Base-by-base conservation (phyloP, 2,113 vertebrate species). In the Pseudorasbora parva region DNA sequence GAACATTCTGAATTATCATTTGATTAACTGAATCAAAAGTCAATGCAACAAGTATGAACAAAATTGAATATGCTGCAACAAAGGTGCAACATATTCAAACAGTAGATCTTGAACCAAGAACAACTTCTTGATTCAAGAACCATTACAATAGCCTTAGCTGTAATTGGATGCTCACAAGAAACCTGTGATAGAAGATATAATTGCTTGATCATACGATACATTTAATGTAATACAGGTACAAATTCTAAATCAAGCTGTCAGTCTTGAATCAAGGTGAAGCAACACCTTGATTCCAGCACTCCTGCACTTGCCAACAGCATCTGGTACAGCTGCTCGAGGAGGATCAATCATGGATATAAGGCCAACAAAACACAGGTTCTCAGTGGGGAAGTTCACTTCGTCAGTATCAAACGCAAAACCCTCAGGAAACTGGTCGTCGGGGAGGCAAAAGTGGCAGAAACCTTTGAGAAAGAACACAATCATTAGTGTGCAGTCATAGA, bases 321-420 rank as follows among this genome's bases (percentile, higher is more conserved):
- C 96, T 0, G 96, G 96, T 87, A 97, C 95, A 0, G 97, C 95
- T 0, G 95, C 96, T 62, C 95, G 93, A 51, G 97, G 96, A 3
- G 95, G 96, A 87, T 97, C 97, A 0, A 97, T 97, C 97, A 98
- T 97, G 80, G 97, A 94, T 93, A 98, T 98, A 83, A 98, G 96
- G 33, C 97, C 97, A 56, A 98, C 92, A 10, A 98, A 98, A 90
- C 96, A 97, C 19, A 98, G 93, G 37, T 96, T 94, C 84, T 92
- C 93, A 0, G 95, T 95, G 82, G 97, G 95, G 81, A 98, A 98
- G 92, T 98, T 98, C 78, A 96, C 89, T 0, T 98, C 97, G 0
- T 98, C 97, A 0, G 91, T 91, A 62, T 98, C 97, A 1, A 97
- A 98, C 10, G 90, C 90, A 88, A 97, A 97, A 47, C 96, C 95